Conservation (phyloP, 2,888 invertebrate genomes). For the Lutraria lutraria region DNA sequence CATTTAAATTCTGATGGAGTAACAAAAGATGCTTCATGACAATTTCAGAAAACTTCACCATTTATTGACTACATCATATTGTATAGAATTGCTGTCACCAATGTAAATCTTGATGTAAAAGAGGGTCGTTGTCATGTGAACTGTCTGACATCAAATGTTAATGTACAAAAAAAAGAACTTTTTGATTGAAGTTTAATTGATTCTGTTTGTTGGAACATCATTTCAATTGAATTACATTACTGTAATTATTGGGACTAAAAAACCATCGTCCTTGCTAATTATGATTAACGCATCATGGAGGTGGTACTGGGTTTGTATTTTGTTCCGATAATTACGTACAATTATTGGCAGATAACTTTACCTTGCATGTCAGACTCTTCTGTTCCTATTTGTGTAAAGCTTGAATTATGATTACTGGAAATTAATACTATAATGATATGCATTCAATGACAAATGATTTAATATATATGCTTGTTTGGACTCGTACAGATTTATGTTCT, state of each 20-base stretch:
- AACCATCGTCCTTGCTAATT: slow-evolving; percentile 27
- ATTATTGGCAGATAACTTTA: slow-evolving; percentile 29
- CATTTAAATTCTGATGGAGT: neutral
- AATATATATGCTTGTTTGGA: slow-evolving; percentile 34
- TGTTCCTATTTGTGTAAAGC: neutral
- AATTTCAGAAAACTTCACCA: neutral
- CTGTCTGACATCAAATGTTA: neutral
- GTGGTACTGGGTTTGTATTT: slow-evolving; percentile 21
- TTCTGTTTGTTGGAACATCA: slow-evolving; percentile 15
- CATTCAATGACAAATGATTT: slow-evolving; percentile 40
- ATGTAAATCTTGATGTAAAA: neutral
- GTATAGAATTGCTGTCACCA: neutral
- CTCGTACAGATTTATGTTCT: neutral
- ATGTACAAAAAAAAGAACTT: neutral
- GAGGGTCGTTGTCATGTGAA: neutral
- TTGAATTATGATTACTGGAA: slow-evolving; percentile 5
- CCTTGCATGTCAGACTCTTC: slow-evolving; percentile 54
- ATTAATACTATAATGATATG: slow-evolving; percentile 24
- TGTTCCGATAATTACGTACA: slow-evolving; percentile 33
- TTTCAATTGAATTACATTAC: slow-evolving; percentile 30
- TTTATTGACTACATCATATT: neutral
- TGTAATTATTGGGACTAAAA: slow-evolving; percentile 8
- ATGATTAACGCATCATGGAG: neutral
- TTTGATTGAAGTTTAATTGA: slow-evolving; percentile 21
- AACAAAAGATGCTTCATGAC: neutral